These are phyloP conservation scores for Xiphorhynchus elegans DNA, from an alignment of 2,113 vertebrate species.

Conservation along the genomic window DNA sequence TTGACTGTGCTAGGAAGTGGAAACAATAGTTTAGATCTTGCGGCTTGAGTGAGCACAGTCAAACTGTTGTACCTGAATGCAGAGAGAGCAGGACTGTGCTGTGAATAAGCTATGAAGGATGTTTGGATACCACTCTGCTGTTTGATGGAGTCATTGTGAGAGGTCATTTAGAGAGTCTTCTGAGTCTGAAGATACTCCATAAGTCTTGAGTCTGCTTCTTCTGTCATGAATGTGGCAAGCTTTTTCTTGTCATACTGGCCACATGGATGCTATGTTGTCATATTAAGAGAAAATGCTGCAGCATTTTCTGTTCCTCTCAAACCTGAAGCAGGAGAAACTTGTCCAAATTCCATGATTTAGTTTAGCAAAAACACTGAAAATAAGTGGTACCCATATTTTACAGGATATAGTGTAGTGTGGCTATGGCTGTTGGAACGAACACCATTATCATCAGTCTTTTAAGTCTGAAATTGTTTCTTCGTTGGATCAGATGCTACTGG, in stretches of 20 bases:
- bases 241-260: background rate
- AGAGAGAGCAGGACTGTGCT: background rate
- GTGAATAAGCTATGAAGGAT: background rate
- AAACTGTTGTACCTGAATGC: background rate
- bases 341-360: background rate
- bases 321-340: background rate
- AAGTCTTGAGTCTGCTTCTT: background rate
- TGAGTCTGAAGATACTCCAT: background rate
- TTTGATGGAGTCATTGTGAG: background rate
- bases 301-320: background rate
- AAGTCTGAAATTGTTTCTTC: background rate
- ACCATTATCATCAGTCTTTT: background rate
- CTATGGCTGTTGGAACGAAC: background rate
- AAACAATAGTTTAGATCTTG: background rate
- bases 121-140: background rate
- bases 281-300: background rate
- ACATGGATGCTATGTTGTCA: background rate
- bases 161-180: background rate
- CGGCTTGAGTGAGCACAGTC: background rate
- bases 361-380: background rate
- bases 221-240: accelerated
- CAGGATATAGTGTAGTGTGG: background rate
- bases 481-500: background rate
- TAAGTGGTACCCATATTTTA: background rate
- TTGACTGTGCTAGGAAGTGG: background rate